A percentile compares a stretch with the other conserved stretches of the same genome.
Conservation (phyloP, 2,113 vertebrate species). For the Megalops atlanticus region DNA sequence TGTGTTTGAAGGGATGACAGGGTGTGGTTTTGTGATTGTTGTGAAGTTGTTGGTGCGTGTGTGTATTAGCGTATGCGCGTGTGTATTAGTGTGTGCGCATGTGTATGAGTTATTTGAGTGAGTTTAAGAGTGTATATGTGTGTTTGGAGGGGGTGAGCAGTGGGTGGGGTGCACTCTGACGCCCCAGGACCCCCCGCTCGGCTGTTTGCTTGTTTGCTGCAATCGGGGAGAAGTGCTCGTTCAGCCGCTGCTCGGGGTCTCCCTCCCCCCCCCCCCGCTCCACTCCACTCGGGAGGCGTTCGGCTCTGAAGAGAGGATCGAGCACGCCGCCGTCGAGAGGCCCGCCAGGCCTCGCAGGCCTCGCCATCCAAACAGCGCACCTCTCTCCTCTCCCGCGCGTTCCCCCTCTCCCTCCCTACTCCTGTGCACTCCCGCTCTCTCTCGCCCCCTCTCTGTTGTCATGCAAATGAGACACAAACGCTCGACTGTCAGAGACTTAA, state of each 20-base stretch:
- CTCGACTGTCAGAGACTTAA: constrained; percentile 58
- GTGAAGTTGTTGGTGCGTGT: no score
- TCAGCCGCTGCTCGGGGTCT: no score
- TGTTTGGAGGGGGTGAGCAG: no score
- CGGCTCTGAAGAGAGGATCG: not conserved
- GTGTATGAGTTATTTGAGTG: no score
- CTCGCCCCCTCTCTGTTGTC: constrained; percentile 47
- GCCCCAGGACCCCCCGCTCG: not conserved
- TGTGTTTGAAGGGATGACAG: not conserved
- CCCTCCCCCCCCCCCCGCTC: not conserved
- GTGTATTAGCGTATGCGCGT: no score
- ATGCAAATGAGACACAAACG: constrained; percentile 51
- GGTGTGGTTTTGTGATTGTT: no score
- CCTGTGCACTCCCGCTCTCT: not conserved
- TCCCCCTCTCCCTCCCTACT: not conserved
- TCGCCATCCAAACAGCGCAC: not conserved
- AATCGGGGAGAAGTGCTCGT: not conserved
- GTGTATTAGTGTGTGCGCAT: no score
- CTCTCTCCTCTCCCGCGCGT: constrained; percentile 25
- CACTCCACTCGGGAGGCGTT: not conserved
- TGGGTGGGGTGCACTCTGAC: no score
- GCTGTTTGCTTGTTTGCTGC: not conserved
- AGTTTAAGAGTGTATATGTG: no score
- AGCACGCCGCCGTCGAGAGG: not conserved
- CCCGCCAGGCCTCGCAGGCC: not conserved